Evolutionary conservation across 2,888 invertebrate species (phyloP).

Genomic region (Phymatocera aterrima): DNA sequence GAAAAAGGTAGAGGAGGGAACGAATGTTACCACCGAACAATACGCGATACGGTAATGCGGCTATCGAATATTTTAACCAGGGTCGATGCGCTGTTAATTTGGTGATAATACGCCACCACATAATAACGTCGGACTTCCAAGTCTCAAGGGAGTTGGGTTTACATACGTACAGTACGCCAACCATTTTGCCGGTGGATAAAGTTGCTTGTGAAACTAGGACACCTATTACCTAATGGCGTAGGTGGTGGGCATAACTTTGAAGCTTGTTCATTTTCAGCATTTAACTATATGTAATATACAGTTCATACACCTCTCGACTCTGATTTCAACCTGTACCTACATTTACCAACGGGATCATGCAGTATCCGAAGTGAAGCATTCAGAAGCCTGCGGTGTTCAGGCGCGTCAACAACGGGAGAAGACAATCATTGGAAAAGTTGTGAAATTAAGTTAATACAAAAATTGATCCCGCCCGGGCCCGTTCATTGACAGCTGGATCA

Average conservation of each 20-base stretch:
- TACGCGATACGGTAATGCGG: background rate
- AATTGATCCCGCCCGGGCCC: too few species aligned
- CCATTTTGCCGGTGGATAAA: slow-evolving; percentile 1
- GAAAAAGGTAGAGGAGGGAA: background rate
- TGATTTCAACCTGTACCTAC: background rate
- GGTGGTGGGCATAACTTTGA: too few species aligned
- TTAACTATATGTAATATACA: too few species aligned
- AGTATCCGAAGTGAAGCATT: too few species aligned
- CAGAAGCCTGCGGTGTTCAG: too few species aligned
- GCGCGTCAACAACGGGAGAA: too few species aligned
- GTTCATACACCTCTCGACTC: too few species aligned
- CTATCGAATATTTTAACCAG: background rate
- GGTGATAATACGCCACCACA: background rate
- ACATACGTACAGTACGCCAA: too few species aligned
- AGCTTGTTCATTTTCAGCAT: slow-evolving; percentile 15
- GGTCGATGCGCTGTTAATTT: slow-evolving; percentile 17
- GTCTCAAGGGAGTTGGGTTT: background rate
- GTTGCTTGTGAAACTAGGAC: slow-evolving; percentile 23
- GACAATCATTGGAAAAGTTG: too few species aligned
- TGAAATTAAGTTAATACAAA: too few species aligned
- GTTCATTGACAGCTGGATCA: too few species aligned
- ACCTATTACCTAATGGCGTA: slow-evolving; percentile 21
- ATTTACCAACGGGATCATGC: background rate
- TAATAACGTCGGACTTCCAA: background rate
- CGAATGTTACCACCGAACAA: too few species aligned